Conservation (phyloP, 2,113 vertebrate genomes). For the Neotoma lepida region DNA sequence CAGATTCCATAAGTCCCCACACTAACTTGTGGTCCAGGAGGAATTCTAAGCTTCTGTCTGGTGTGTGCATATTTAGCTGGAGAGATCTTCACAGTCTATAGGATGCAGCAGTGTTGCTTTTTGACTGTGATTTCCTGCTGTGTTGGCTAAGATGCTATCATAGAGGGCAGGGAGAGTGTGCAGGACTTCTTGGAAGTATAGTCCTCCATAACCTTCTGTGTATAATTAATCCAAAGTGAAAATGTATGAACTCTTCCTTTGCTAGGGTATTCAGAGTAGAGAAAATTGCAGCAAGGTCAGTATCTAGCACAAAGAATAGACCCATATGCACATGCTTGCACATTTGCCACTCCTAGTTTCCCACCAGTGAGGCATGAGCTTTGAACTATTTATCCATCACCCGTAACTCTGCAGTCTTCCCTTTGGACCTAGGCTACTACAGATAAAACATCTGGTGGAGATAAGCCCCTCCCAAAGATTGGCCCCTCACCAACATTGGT, state of each 20-base stretch:
- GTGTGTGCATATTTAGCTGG: neutral
- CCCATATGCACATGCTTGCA: neutral
- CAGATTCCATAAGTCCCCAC: neutral
- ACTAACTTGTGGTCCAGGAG: neutral
- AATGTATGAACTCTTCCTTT: neutral
- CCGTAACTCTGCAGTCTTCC: neutral
- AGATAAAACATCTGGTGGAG: neutral
- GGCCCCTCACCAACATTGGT: neutral
- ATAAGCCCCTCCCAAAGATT: neutral
- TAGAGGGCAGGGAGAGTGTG: neutral
- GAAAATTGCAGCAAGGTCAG: neutral
- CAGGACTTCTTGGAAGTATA: neutral
- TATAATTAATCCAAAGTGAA: slow-evolving; percentile 18
- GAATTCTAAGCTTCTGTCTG: neutral
- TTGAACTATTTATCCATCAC: neutral
- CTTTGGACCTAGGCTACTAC: neutral
- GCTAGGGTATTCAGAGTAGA: neutral
- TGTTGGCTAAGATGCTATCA: neutral
- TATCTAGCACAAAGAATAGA: neutral
- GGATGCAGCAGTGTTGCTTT: neutral
- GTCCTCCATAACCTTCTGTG: neutral
- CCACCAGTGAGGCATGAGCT: neutral
- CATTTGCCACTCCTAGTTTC: neutral
- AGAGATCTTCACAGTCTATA: neutral
- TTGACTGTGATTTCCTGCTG: neutral